Evolutionary conservation across 2,888 invertebrate genomes (phyloP).

Genomic region (Mantis religiosa): DNA sequence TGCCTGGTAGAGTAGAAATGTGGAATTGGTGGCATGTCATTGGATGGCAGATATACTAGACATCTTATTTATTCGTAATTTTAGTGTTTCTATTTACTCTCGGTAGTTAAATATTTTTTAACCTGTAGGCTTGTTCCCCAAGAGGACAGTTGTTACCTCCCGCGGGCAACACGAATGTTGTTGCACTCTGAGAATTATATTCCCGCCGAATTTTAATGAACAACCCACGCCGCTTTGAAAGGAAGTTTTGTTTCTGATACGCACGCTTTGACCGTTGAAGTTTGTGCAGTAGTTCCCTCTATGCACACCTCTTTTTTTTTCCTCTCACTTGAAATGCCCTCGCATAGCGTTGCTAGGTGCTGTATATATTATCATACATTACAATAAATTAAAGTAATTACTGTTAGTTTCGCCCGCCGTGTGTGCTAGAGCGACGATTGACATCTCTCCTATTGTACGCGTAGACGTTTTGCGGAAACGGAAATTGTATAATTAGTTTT

Average conservation of each 20-base stretch:
- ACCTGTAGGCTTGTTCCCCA: no score
- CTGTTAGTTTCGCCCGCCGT: not conserved
- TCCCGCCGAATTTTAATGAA: not conserved
- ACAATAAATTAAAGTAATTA: conserved; percentile 26
- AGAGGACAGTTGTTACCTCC: no score
- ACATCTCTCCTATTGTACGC: not conserved
- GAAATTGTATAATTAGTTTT: conserved; percentile 8
- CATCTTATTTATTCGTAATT: no score
- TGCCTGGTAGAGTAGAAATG: no score
- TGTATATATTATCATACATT: conserved; percentile 26
- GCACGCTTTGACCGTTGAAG: not conserved
- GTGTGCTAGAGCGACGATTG: not conserved
- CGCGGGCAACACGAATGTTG: not conserved
- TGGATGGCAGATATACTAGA: no score
- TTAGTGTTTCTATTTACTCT: no score
- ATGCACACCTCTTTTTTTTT: not conserved
- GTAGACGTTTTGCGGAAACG: not conserved
- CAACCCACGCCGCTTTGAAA: not conserved
- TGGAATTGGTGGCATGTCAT: no score
- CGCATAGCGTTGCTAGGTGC: not conserved
- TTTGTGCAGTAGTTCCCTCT: not conserved
- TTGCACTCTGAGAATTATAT: not conserved
- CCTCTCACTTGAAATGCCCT: not conserved
- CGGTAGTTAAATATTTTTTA: no score
- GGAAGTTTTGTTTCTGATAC: not conserved